Base-by-base conservation (phyloP, 2,113 vertebrate genomes). In the Puntigrus tetrazona region DNA sequence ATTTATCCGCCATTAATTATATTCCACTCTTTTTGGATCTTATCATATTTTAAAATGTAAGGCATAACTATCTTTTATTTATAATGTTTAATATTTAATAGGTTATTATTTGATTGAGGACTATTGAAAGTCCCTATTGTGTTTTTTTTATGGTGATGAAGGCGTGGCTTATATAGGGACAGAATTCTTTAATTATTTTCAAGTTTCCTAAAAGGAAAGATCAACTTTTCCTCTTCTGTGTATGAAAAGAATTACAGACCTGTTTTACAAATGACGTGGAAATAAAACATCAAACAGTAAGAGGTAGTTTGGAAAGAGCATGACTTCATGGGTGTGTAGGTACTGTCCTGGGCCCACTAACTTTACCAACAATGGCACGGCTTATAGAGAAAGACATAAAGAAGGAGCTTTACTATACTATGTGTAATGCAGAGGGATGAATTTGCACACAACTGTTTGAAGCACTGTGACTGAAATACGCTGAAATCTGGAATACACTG, bases 271-370 rank as follows among this genome's bases (percentile, higher is more conserved):
- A 81, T 52, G 61, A 69, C 29, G 84, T 86, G 85, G 85, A 87
- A 84, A 88, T 77, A 76, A 85, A 82, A 87, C 80, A 67, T 87
- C 63, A 84, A 84, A 86, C 36, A 45, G 47, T 85, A 78, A 70
- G 31, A 22, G 27, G n/a, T 52, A 31, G 73, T 61, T 59, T 41
- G 41, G 63, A 65, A 52, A 77, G 20, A 55, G 25, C 25, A 34
- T 47, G 85, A 74, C 57, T 85, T 81, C 38, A 63, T 72, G 85
- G 81, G 85, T 81, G 50, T 85, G 55, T 81, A 85, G 47, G 10
- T 75, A 69, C 63, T 75, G 65, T 80, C 81, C 50, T 84, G 78
- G 78, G 67, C 14, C 55, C 50, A 83, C 76, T 86, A 85, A 86
- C 22, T 31, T 31, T 20, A 76, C 75, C 43, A 31, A 65, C 10